Evolutionary conservation across 2,888 invertebrate species (phyloP).

Genomic region (Synanthedon andrenaeformis): DNA sequence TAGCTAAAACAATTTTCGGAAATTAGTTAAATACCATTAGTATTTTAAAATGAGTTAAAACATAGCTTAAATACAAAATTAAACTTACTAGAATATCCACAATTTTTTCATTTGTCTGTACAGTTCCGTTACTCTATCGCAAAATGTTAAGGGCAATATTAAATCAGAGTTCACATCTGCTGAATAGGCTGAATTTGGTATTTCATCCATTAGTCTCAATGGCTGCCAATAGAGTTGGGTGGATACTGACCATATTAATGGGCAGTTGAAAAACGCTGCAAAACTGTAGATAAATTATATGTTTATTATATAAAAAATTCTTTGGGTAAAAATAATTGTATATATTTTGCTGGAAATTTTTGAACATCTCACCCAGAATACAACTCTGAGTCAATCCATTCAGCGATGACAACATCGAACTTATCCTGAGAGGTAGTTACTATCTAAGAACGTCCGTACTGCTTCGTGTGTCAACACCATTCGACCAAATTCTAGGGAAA

Average conservation of each 20-base stretch:
- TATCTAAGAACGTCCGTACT: constrained; percentile 5
- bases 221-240: constrained; percentile 9
- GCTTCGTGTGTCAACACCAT: constrained; percentile 5
- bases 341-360: not conserved
- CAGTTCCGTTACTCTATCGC: constrained; percentile 5
- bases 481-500: constrained; percentile 4
- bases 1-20: too few relatives aligned
- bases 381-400: constrained; percentile 10
- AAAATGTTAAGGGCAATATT: constrained; percentile 6
- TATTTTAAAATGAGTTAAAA: not conserved
- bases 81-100: constrained; percentile 7
- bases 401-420: constrained; percentile 8
- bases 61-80: not conserved
- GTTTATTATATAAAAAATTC: not conserved
- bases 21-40: too few relatives aligned
- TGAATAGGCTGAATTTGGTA: constrained; percentile 8
- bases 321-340: too few relatives aligned
- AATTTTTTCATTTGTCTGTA: constrained; percentile 5
- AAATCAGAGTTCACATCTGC: constrained; percentile 8
- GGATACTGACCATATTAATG: constrained; percentile 7
- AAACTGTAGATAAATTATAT: constrained; percentile 4
- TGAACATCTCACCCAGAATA: constrained; percentile 6
- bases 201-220: constrained; percentile 8
- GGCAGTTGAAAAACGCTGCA: constrained; percentile 7
- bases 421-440: constrained; percentile 2